Base-by-base conservation (phyloP, 2,797 vertebrate genomes). In the Brotula barbata region DNA sequence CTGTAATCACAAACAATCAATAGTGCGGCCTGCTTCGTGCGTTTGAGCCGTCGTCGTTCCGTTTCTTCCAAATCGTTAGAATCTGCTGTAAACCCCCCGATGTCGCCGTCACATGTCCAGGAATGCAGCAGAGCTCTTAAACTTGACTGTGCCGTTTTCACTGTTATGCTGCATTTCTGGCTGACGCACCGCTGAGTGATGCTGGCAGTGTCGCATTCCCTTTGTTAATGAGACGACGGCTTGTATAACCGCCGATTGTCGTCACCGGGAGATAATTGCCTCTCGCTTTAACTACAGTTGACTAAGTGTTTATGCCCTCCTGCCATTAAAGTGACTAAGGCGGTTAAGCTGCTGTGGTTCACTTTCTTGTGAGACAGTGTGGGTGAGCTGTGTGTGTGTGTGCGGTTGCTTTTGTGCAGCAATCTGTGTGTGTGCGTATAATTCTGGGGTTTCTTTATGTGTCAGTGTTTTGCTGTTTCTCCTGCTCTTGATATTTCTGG, bases 321-420 rank as follows among this genome's bases (percentile, higher is more conserved):
- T 77, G 62, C 78, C 74, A 75, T 82, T 86, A 82, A 86, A 83
- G 52, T 63, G 81, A 73, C 81, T 85, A 73, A 86, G 79, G 75
- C 73, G 33, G 33, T 58, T 68, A 57, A 73, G 49, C 68, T 64
- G 50, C 59, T 60, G 49, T 48, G 47, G 42, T 19, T 45, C 5
- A 2, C 59, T 68, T 58, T 68, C 60, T 20, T 60, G 23, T 42
- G 10, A 70, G 65, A 41, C 62, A 6, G n/a, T 2, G 75, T 21
- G 73, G 61, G 71, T 64, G 12, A 40, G 37, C 48, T 28, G 37
- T 49, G 36, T 28, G n/a, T 14, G 7, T 23, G 17, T 61, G 41
- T 12, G 50, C 57, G 50, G 49, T 51, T 50, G 23, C n/a, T 50
- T 60, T 40, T 69, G 23, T 58, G 44, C 65, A 48, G 64, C 47